Conservation (phyloP, 2,113 vertebrate species). For the Oncorhynchus nerka region DNA sequence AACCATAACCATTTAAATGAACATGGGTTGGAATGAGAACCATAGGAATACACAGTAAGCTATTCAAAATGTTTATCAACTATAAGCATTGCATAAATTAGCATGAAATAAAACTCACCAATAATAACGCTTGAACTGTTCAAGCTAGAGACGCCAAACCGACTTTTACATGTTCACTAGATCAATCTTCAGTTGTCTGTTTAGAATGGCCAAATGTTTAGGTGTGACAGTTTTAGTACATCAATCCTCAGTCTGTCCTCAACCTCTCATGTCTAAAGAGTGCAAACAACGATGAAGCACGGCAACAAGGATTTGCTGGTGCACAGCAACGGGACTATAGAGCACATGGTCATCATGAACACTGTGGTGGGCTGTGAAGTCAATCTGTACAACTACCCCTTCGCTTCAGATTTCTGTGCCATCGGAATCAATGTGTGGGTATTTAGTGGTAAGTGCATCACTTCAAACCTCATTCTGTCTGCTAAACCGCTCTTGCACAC, state of each 20-base stretch:
- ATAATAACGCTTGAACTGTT: too few species aligned
- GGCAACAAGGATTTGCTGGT: constrained; percentile 54
- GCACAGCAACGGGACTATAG: constrained; percentile 53
- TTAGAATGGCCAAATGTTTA: too few species aligned
- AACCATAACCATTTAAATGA: too few species aligned
- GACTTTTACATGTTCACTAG: too few species aligned
- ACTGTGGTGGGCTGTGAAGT: constrained; percentile 27
- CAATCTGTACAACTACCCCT: constrained; percentile 73
- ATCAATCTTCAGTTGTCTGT: too few species aligned
- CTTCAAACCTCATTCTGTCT: neutral
- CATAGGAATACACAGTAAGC: too few species aligned
- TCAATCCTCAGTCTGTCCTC: neutral
- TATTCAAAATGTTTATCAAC: too few species aligned
- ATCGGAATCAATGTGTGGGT: constrained; percentile 61
- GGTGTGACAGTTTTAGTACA: too few species aligned
- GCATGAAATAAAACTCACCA: too few species aligned
- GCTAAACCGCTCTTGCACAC: neutral
- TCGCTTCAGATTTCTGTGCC: constrained; percentile 61
- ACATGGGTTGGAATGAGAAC: too few species aligned
- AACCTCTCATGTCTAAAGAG: constrained; percentile 32
- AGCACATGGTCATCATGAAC: constrained; percentile 43
- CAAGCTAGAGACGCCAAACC: too few species aligned
- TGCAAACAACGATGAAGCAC: constrained; percentile 36
- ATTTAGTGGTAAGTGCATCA: neutral
- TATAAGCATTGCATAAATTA: too few species aligned